phyloP scores from a whole-genome alignment of 2,113 vertebrate genomes.

The Callionymus lyra region DNA sequence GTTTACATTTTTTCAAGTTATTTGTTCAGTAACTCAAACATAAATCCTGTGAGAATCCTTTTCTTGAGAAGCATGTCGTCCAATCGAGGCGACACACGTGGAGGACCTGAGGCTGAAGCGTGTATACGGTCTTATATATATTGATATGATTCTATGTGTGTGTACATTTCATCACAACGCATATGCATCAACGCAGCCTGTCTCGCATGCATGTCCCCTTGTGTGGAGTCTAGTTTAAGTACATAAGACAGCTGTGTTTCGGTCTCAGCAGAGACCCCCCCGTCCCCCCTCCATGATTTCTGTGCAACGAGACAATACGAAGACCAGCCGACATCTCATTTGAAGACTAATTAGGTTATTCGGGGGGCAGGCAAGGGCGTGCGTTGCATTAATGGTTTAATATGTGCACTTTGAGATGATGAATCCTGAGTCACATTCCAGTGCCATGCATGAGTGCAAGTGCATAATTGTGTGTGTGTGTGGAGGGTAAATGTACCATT shows the following conservation, averaged over 20 bases:
- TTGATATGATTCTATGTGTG: no score
- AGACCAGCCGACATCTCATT: slow-evolving; percentile 43
- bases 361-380: slow-evolving; percentile 24
- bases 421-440: slow-evolving; percentile 30
- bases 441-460: slow-evolving; percentile 32
- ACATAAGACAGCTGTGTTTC: slow-evolving; percentile 22
- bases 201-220: no score
- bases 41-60: no score
- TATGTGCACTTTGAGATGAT: slow-evolving; percentile 34
- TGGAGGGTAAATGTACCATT: slow-evolving; percentile 11
- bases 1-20: no score
- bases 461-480: slow-evolving; percentile 8
- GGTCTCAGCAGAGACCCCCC: neutral
- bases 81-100: no score
- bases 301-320: slow-evolving; percentile 47
- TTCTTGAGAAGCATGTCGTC: no score
- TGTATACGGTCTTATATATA: no score
- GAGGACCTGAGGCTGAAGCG: no score
- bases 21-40: no score
- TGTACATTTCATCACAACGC: no score
- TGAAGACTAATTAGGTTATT: slow-evolving; percentile 56
- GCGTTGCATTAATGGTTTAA: slow-evolving; percentile 38
- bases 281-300: slow-evolving; percentile 14
- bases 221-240: slow-evolving; percentile 23
- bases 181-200: no score